Evolutionary conservation across 2,888 invertebrate genomes (phyloP).

Genomic region (Branchinecta sandiegonensis): DNA sequence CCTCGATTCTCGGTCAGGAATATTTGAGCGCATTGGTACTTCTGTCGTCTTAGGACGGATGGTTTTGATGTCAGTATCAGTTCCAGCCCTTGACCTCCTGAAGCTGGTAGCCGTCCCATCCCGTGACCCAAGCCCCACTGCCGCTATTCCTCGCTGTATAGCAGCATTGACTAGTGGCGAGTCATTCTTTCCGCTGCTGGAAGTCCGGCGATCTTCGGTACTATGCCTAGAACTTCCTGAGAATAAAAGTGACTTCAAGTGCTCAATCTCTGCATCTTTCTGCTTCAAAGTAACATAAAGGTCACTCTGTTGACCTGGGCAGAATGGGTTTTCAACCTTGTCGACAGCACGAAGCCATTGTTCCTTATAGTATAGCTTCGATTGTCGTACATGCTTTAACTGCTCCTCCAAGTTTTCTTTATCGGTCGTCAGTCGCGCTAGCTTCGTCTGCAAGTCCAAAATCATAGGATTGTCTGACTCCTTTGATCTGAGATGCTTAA

Average conservation of each 20-base stretch:
- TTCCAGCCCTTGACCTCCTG: conserved; percentile 3
- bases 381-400: conserved; percentile 4
- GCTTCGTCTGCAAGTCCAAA: background rate
- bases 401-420: background rate
- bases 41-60: background rate
- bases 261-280: conserved; percentile 8
- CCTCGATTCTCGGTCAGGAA: background rate
- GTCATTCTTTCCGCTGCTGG: conserved; percentile 4
- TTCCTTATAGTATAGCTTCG: conserved; percentile 9
- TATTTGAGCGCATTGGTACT: no score
- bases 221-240: background rate
- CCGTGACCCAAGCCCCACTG: no score
- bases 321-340: background rate
- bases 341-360: conserved; percentile 9
- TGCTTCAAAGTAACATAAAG: background rate
- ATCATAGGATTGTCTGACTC: background rate
- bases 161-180: conserved; percentile 1
- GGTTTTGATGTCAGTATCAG: background rate
- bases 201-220: background rate
- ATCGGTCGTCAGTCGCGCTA: background rate
- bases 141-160: background rate
- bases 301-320: background rate
- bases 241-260: conserved; percentile 5
- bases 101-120: no score
- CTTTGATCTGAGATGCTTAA: background rate